Base-by-base conservation (phyloP, 2,113 vertebrate species). In the Hiodon tergisus region DNA sequence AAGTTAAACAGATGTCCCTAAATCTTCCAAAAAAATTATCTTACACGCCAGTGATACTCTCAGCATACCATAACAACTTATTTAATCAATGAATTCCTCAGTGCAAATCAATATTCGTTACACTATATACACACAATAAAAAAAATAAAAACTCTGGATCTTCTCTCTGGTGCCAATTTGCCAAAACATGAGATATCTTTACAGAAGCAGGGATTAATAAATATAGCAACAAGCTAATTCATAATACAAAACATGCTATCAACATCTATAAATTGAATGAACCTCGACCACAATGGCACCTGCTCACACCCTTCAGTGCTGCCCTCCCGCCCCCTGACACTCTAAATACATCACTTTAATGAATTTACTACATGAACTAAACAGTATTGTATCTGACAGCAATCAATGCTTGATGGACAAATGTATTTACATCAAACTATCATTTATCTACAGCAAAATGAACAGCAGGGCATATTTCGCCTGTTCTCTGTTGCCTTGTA, bases 81-180 rank as follows among this genome's bases (percentile, higher is more conserved):
- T 53, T 76, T 62, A 46, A 16, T 51, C 57, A 71, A 63, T 71
- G 71, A 63, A 53, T 70, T 70, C 17, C 6, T 70, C 53, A 76
- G 59, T 76, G 68, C 75, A 71, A 76, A 50, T 70, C 14, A 76
- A 62, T 14, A 57, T 74, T 61, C 58, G 53, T 66, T 46, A 55
- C 46, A 74, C 54, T 46, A 54, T 61, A 76, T 65, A 70, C 63
- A 70, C 73, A 54, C 71, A 53, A 70, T 65, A 48, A 53, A 14
- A 76, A 71, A 70, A 76, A 76, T 75, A 75, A 75, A 73, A 47
- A 65, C 67, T 74, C 16, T 76, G 13, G 4, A 31, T 59, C 46
- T 11, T 52, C 54, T 70, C 59, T 46, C 52, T 54, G 48, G 51
- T 71, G 58, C 7, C 7, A 52, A 51, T 70, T 69, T 51, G 51